A percentile compares a stretch with the other conserved stretches of the same genome.
Conservation (phyloP, 1,140 invertebrate genomes). For the Octopus bimaculoides region DNA sequence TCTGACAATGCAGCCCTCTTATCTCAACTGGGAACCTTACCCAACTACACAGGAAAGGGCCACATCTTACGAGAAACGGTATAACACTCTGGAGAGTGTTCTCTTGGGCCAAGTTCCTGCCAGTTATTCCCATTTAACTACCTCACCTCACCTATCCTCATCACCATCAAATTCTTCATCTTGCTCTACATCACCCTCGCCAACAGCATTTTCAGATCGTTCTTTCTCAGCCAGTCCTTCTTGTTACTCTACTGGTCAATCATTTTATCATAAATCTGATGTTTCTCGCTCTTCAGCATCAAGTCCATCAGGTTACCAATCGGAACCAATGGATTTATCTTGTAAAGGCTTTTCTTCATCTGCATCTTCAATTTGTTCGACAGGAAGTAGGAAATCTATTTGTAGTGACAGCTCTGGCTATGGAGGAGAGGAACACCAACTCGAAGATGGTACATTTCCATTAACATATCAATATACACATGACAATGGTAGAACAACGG, state of each 20-base stretch:
- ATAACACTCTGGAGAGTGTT: slow-evolving; percentile 45
- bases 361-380: not conserved
- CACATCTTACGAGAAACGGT: not conserved
- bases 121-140: slow-evolving; percentile 43
- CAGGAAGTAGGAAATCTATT: not conserved
- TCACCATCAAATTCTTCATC: slow-evolving; percentile 9
- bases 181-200: slow-evolving; percentile 12
- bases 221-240: slow-evolving; percentile 13
- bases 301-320: slow-evolving; percentile 2
- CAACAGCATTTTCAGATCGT: not conserved
- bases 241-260: slow-evolving; percentile 5
- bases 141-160: slow-evolving; percentile 13
- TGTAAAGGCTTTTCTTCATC: not conserved
- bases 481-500: not conserved
- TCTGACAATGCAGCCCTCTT: not conserved
- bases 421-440: not conserved
- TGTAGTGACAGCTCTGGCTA: not conserved
- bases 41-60: not conserved
- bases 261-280: slow-evolving; percentile 15
- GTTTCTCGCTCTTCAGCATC: slow-evolving; percentile 3
- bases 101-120: slow-evolving; percentile 44
- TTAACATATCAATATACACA: too few relatives aligned
- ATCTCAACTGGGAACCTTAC: not conserved
- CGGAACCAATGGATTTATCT: slow-evolving; percentile 18
- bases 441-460: too few relatives aligned